Evolutionary conservation across 2,113 vertebrate species (phyloP).

Genomic region (Raja brachyura): DNA sequence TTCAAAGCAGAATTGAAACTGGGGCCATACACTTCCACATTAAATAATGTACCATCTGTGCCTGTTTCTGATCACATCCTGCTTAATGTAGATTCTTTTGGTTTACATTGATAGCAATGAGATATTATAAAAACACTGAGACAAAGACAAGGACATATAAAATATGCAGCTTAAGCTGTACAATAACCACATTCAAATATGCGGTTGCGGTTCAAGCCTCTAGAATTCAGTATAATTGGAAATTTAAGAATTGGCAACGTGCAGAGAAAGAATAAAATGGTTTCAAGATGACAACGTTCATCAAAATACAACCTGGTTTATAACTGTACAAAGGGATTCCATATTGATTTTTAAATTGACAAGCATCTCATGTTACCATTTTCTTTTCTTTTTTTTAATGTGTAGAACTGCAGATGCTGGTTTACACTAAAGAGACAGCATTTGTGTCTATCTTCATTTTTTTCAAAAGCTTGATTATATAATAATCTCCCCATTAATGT

Average conservation of each 20-base stretch:
- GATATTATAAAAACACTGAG: neutral
- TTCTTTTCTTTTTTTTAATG: too few species aligned
- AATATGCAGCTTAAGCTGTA: too few species aligned
- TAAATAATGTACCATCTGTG: neutral
- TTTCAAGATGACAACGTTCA: too few species aligned
- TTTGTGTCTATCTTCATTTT: too few species aligned
- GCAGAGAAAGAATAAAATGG: too few species aligned
- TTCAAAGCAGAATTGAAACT: constrained; percentile 11
- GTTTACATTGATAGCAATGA: neutral
- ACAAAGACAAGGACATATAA: neutral
- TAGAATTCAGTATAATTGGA: neutral
- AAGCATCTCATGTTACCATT: too few species aligned
- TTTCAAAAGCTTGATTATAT: too few species aligned
- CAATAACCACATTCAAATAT: too few species aligned
- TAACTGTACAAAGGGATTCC: neutral
- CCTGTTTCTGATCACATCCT: neutral
- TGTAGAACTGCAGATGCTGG: too few species aligned
- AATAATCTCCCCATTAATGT: neutral
- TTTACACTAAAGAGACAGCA: too few species aligned
- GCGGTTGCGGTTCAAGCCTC: neutral
- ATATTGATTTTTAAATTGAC: neutral
- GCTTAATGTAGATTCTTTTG: neutral
- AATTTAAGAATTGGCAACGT: too few species aligned
- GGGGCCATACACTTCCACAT: neutral
- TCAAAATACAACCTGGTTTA: neutral